These are phyloP conservation scores for Scytalopus superciliaris DNA, from an alignment of 2,113 vertebrate genomes.

Conservation along the genomic window DNA sequence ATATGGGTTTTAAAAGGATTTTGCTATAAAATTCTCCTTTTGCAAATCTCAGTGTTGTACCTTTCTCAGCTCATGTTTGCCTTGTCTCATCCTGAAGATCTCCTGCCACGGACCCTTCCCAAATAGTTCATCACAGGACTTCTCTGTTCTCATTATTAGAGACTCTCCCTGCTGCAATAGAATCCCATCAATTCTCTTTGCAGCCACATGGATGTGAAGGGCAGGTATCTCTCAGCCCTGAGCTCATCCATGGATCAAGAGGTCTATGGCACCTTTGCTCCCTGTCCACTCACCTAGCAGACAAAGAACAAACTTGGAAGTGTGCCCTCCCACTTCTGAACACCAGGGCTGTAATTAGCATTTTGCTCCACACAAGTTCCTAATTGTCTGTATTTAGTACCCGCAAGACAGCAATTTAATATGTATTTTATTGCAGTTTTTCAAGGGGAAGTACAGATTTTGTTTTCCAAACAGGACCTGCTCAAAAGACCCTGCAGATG, in stretches of 20 bases:
- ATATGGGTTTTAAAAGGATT: not conserved
- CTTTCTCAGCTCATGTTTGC: not conserved
- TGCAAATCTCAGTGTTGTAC: not conserved
- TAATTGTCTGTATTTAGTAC: not conserved
- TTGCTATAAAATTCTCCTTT: not conserved
- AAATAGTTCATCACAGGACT: not conserved
- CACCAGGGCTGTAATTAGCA: not conserved
- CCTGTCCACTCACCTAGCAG: not conserved
- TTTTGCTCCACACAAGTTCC: not conserved
- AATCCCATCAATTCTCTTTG: fast-evolving
- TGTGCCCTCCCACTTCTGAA: not conserved
- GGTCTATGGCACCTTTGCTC: not conserved
- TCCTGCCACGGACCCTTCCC: not conserved
- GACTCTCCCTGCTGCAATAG: not conserved
- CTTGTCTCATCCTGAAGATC: not conserved
- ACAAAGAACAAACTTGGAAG: not conserved
- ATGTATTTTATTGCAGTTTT: not conserved
- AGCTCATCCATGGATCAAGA: not conserved
- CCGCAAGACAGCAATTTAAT: not conserved
- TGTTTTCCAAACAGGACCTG: not conserved
- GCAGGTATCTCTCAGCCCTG: not conserved
- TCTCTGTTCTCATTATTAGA: not conserved
- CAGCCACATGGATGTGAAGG: not conserved
- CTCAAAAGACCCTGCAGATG: not conserved
- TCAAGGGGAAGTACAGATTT: not conserved